Evolutionary conservation across 2,888 invertebrate genomes (phyloP).

Genomic region (Atethmia centrago): DNA sequence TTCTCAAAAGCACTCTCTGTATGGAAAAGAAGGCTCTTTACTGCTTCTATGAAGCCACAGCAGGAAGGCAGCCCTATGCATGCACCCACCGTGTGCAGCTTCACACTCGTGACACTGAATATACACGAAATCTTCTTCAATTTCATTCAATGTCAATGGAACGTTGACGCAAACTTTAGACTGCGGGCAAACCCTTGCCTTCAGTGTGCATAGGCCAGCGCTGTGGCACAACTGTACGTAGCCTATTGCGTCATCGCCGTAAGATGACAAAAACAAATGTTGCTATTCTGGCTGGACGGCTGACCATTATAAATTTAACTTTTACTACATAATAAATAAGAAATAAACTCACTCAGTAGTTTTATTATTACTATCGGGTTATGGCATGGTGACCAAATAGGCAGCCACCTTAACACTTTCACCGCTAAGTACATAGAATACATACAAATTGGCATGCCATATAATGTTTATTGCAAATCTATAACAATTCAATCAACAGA

Average conservation of each 20-base stretch:
- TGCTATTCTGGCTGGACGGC: neutral
- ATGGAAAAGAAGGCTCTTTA: neutral
- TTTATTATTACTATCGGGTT: neutral
- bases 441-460: too few species aligned
- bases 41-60: constrained; percentile 15
- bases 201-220: neutral
- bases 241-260: constrained; percentile 5
- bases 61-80: neutral
- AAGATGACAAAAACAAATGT: neutral
- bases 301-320: neutral
- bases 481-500: too few species aligned
- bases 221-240: constrained; percentile 4
- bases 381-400: neutral
- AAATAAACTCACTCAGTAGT: neutral
- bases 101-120: constrained; percentile 7
- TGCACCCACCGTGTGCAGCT: neutral
- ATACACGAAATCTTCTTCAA: neutral
- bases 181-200: neutral
- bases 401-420: too few species aligned
- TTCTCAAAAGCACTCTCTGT: constrained; percentile 11
- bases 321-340: too few species aligned
- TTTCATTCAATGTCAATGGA: constrained; percentile 6
- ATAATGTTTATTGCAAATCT: too few species aligned
- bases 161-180: neutral
- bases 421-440: too few species aligned